Evolutionary conservation across 2,888 invertebrate genomes (phyloP), one percentile per base, ranked within the genome.

Genomic region (Falcaria lacertinaria): DNA sequence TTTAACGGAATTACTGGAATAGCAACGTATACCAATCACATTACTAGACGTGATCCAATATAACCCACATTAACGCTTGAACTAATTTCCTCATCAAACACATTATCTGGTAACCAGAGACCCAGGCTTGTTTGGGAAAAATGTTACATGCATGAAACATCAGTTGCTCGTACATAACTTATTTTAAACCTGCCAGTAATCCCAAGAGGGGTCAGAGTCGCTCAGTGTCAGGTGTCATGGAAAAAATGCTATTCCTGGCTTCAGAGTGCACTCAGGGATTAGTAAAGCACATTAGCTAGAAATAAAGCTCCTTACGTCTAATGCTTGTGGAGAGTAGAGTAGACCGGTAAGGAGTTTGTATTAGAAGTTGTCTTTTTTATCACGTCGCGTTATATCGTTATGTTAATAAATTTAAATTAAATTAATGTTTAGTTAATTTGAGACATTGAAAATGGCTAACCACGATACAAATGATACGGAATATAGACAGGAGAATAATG

Each of bases 211-310:
- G 43, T 50, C 39, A 46, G 45, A 48, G 22, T 19, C 28, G 32
- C 43, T 48, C 42, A 47, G 42, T 48, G 54, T 48, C 50, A 51
- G 47, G 42, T 49, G 49, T 58, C 50, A 42, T 48, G 45, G 47
- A 48, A 54, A 56, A 48, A 48, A 49, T 51, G 48, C 50, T 53
- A 51, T 48, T 43, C 38, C 16, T 28, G 41, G 14, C 38, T 42
- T 42, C 39, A 48, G 48, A 48, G 43, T 43, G 42, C 48, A 45
- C 45, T 46, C 38, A 44, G 43, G 41, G 47, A 53, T 56, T 43
- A 50, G 42, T 36, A 39, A 44, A 38, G 37, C 15, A 14, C 28
- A 36, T 36, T 22, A 36, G 14, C 13, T 22, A 2, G 14, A 14
- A 37, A 25, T 25, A 25, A 37, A 37, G 37, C 37, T 25, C 4